These are phyloP conservation scores for Phlogophora meticulosa DNA, from an alignment of 2,888 invertebrate species.

Conservation along the genomic window DNA sequence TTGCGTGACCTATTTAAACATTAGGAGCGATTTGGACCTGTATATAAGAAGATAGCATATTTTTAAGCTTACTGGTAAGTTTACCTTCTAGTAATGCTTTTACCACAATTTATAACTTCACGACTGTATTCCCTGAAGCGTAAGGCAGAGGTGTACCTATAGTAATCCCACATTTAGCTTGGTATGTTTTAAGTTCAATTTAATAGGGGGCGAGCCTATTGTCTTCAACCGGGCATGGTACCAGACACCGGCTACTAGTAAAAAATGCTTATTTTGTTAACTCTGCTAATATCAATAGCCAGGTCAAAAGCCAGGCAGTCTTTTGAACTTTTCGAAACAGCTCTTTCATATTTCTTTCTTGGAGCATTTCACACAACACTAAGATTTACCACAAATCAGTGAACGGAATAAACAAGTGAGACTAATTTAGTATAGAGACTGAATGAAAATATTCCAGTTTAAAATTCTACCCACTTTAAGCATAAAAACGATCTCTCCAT, in stretches of 20 bases:
- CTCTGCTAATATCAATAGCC: too few species aligned
- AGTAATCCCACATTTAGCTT: too few species aligned
- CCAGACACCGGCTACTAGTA: too few species aligned
- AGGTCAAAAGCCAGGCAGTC: too few species aligned
- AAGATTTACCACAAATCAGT: background rate
- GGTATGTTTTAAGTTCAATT: too few species aligned
- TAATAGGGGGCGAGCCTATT: too few species aligned
- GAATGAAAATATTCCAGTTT: background rate
- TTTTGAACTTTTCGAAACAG: background rate
- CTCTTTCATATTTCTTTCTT: background rate
- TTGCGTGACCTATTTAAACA: constrained; percentile 56
- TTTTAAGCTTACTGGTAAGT: background rate
- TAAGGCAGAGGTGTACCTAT: too few species aligned
- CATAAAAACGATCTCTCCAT: constrained; percentile 21
- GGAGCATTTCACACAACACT: background rate
- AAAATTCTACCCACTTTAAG: constrained; percentile 3
- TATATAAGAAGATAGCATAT: constrained; percentile 19
- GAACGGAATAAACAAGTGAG: background rate
- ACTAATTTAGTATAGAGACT: background rate
- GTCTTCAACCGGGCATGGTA: too few species aligned
- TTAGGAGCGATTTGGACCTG: constrained; percentile 17
- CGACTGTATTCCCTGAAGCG: too few species aligned
- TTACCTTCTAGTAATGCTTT: too few species aligned
- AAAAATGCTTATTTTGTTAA: too few species aligned
- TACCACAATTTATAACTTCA: background rate